Evolutionary conservation across 2,797 vertebrate species (phyloP).

Genomic region (Phataginus tetradactyla): DNA sequence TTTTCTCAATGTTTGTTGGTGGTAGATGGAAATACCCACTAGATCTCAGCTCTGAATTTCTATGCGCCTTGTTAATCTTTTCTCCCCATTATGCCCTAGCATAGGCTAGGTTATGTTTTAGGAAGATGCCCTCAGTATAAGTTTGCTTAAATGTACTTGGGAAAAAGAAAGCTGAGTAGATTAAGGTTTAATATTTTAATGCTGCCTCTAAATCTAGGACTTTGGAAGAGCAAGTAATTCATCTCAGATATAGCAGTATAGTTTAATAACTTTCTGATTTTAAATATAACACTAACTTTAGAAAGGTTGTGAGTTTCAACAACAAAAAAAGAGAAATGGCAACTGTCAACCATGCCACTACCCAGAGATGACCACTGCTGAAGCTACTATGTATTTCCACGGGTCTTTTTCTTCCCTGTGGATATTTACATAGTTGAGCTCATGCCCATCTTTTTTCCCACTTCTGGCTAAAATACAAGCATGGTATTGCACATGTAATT

Average conservation of each 20-base stretch:
- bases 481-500: too few relatives aligned
- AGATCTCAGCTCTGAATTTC: neutral
- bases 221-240: constrained; percentile 25
- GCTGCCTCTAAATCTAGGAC: neutral
- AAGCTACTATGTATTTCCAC: neutral
- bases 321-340: neutral
- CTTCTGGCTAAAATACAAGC: neutral
- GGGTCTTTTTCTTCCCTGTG: neutral
- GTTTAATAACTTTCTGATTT: neutral
- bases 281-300: neutral
- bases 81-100: neutral
- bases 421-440: neutral
- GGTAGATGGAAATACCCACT: neutral
- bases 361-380: too few relatives aligned
- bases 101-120: neutral
- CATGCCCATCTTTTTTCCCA: neutral
- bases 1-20: neutral
- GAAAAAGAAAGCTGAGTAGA: neutral
- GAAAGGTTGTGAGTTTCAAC: neutral
- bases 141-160: neutral
- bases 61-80: neutral
- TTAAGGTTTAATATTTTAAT: constrained; percentile 31
- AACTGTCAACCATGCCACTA: neutral
- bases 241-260: neutral
- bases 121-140: neutral